Evolutionary conservation across 1,140 invertebrate genomes (phyloP), one percentile per base, ranked within the genome.

Genomic region (Plectrocnemia conspersa): DNA sequence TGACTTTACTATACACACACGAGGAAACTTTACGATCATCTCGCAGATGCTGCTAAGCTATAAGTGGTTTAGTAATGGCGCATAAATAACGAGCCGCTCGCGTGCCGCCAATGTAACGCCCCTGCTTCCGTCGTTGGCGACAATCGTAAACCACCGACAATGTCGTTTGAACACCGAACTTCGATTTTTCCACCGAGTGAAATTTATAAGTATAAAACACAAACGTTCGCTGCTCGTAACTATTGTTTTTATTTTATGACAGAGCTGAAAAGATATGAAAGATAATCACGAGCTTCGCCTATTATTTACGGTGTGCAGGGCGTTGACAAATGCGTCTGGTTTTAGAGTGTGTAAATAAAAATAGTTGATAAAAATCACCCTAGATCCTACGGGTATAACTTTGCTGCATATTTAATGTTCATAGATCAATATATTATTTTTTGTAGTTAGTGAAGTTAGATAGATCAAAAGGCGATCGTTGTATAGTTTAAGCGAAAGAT

Each of bases 41-140:
- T 22, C 23, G n/a, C 50, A 42, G 38, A 32, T 38, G 47, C 23
- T 29, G 27, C 44, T 47, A 47, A 47, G 22, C 27, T 47, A 29
- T 47, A 47, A 29, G 44, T 47, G 44, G 27, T 47, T 21, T 25
- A 15, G 32, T 22, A 13, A 42, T 21, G 38, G 40, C 27, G 15
- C 52, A 54, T 54, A 44, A 54, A 54, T 54, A 36, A 45, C 13
- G 10, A 38, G 18, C 9, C 21, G 38, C 38, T 53, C 50, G 38
- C 41, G 41, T 44, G 52, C 41, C 52, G 16, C 16, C 13, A 16
- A 22, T 42, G 40, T 23, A n/a, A 42, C 50, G 52, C 52, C 52
- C 41, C 41, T 54, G 52, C 41, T 54, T 54, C 52, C 52, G 52
- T 50, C 32, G n/a, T 16, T 18, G 15, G 18, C 3, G 19, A 29